phyloP scores from a whole-genome alignment of 2,113 vertebrate genomes.

The Toxostoma redivivum region DNA sequence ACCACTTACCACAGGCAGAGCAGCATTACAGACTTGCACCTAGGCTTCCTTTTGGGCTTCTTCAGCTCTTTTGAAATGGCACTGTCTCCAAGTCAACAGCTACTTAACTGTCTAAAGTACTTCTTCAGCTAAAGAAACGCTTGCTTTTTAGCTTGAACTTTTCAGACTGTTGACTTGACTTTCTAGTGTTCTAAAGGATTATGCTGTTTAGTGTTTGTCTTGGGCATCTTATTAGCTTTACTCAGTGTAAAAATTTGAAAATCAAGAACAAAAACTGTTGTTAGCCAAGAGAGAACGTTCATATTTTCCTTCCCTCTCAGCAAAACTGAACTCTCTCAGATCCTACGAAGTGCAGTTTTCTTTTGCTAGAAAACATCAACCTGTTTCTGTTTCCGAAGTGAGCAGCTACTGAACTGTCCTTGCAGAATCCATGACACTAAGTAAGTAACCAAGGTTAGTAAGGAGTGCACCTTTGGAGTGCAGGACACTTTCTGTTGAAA shows the following conservation, averaged over 20 bases:
- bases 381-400: not conserved
- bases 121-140: not conserved
- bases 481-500: not conserved
- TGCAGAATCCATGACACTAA: accelerated
- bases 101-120: not conserved
- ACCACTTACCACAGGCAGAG: not conserved
- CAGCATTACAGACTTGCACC: not conserved
- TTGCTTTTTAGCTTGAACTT: not conserved
- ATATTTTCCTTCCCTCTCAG: not conserved
- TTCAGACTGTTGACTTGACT: not conserved
- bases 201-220: not conserved
- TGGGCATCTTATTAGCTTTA: not conserved
- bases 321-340: not conserved
- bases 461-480: not conserved
- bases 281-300: not conserved
- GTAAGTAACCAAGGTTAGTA: not conserved
- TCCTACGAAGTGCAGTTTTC: not conserved
- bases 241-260: not conserved
- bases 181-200: not conserved
- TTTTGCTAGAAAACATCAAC: not conserved
- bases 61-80: not conserved
- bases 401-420: not conserved
- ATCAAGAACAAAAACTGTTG: not conserved
- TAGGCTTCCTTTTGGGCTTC: not conserved
- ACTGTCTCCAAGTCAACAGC: not conserved